Base-by-base conservation (phyloP, 2,113 vertebrate genomes). In the Rallus limicola region DNA sequence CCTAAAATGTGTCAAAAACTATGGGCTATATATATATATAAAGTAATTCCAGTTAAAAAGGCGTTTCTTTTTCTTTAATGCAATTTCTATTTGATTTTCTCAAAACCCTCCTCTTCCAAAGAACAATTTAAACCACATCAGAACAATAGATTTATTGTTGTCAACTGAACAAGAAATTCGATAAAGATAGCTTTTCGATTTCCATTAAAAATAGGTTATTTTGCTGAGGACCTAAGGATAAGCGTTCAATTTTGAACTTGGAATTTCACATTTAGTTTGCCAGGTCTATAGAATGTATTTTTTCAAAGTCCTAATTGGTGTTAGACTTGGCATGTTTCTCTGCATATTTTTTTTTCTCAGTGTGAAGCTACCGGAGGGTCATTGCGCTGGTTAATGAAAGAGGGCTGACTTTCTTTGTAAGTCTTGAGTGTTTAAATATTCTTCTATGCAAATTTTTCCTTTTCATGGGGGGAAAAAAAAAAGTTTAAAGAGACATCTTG, bases 121-220 rank as follows among this genome's bases (percentile, higher is more conserved):
- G 77, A 79, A 71, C 69, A 34, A 93, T 96, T 95, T 89, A 72
- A 84, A 25, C 74, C 15, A 24, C 42, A 60, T 84, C 86, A 92
- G 86, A 95, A 94, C 65, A 91, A 92, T 58, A 72, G 81, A 89
- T 92, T 92, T 93, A 86, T 96, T 93, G 83, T 93, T 92, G 79
- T 81, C 18, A 3, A 63, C 64, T 52, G 53, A 92, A 86, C 56
- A 72, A 81, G 65, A 91, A 93, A 92, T 93, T 72, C 86, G 53
- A 82, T 86, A 86, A 82, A 92, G 77, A 70, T 76, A 87, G 84
- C 86, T 91, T 89, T 93, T 95, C 5, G 4, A 31, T 92, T 92
- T 79, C 58, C 70, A 64, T 93, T 92, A 60, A 89, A 92, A 95
- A 86, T 34, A 86, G 64, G 69, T 93, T 63, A 74, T 84, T 93